phyloP scores from a whole-genome alignment of 2,888 invertebrate species.

The Drosophila lacicola region DNA sequence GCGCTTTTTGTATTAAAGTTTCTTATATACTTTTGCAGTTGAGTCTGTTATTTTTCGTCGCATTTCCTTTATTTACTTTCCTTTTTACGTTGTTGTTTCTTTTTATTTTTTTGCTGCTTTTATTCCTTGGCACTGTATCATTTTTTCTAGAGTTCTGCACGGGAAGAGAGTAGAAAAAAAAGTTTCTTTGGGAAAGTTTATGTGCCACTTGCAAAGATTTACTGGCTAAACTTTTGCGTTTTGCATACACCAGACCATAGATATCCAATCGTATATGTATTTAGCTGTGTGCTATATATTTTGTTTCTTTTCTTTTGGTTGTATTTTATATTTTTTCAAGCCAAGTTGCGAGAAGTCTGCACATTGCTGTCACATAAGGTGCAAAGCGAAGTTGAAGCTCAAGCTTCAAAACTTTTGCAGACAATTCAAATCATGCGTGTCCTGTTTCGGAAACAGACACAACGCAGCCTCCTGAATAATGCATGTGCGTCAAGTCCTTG shows the following conservation, averaged over 20 bases:
- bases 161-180: slow-evolving; percentile 45
- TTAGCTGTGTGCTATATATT: slow-evolving; percentile 11
- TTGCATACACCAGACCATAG: slow-evolving; percentile 64
- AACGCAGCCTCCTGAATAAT: slow-evolving; percentile 62
- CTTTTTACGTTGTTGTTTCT: slow-evolving; percentile 10
- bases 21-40: slow-evolving; percentile 37
- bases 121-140: slow-evolving; percentile 71
- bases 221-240: slow-evolving; percentile 78
- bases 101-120: slow-evolving; percentile 31
- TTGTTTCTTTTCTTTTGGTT: slow-evolving; percentile 17
- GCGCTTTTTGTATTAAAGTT: slow-evolving; percentile 35
- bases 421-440: slow-evolving; percentile 70
- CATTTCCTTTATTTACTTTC: slow-evolving; percentile 24
- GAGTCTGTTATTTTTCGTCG: slow-evolving; percentile 36
- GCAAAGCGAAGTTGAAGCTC: slow-evolving; percentile 55
- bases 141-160: slow-evolving; percentile 68
- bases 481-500: slow-evolving; percentile 52
- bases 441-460: slow-evolving; percentile 54
- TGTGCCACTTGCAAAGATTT: slow-evolving; percentile 81
- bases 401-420: slow-evolving; percentile 56
- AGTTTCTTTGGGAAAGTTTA: slow-evolving; percentile 77
- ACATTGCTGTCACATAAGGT: slow-evolving; percentile 69
- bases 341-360: slow-evolving; percentile 56
- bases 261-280: slow-evolving; percentile 21
- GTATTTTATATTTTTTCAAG: slow-evolving; percentile 35